Conservation (phyloP, 2,797 vertebrate species). For the Darevskia mixta region DNA sequence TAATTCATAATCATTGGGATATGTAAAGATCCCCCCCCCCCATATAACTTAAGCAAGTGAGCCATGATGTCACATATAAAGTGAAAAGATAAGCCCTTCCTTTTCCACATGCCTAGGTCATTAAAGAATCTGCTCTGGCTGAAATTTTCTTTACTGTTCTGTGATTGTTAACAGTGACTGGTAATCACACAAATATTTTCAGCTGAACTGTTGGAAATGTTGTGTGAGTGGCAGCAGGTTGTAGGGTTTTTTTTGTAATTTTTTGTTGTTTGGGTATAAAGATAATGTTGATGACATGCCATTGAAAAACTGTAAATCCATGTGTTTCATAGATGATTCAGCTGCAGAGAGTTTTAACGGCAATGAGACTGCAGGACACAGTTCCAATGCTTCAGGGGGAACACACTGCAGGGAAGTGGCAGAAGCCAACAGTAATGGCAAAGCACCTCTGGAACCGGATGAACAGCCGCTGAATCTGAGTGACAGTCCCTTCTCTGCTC, state of each 20-base stretch:
- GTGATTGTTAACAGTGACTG: conserved; percentile 3
- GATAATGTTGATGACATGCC: conserved; percentile 60
- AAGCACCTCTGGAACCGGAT: conserved; percentile 82
- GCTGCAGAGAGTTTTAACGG: conserved; percentile 86
- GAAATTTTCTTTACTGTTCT: not conserved
- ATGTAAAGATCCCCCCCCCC: not conserved
- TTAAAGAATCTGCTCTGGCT: not conserved
- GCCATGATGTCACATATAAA: not conserved
- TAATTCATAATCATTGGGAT: not conserved
- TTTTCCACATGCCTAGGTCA: not conserved
- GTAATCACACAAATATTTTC: conserved; percentile 25
- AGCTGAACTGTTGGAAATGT: conserved; percentile 32
- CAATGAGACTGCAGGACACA: conserved; percentile 84
- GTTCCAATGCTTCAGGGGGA: conserved; percentile 81
- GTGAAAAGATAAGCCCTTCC: not conserved
- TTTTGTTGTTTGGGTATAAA: conserved; percentile 59
- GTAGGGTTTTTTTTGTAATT: conserved; percentile 56
- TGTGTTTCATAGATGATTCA: conserved; percentile 85
- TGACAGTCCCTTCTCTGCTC: conserved; percentile 84
- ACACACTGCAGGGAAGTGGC: conserved; percentile 82
- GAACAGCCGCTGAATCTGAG: conserved; percentile 87
- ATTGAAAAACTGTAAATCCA: conserved; percentile 69
- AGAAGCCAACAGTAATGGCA: conserved; percentile 83
- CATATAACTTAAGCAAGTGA: not conserved
- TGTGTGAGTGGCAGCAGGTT: conserved; percentile 36